These are phyloP conservation scores for Drosophila prostipennis DNA, from an alignment of 2,888 invertebrate genomes.

Conservation along the genomic window DNA sequence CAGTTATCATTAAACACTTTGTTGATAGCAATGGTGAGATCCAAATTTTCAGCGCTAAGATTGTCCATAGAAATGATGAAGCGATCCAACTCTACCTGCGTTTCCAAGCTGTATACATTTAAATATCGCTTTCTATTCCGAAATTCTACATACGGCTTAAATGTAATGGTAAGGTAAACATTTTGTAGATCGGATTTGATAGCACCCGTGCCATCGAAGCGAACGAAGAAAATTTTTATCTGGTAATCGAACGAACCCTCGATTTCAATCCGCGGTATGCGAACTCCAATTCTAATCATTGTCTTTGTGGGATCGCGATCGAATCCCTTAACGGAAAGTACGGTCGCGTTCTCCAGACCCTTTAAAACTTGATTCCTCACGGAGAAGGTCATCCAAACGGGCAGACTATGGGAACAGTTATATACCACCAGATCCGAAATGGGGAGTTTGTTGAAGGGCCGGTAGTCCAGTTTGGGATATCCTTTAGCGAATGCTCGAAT, in stretches of 20 bases:
- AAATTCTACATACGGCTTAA: conserved; percentile 30
- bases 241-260: conserved; percentile 31
- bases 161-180: conserved; percentile 10
- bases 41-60: conserved; percentile 28
- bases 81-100: conserved; percentile 13
- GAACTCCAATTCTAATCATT: conserved; percentile 14
- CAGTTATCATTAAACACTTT: conserved; percentile 41
- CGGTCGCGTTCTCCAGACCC: conserved; percentile 43
- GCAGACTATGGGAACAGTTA: conserved; percentile 4
- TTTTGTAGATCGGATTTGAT: conserved; percentile 32
- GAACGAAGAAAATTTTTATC: conserved; percentile 15
- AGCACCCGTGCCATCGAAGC: conserved; percentile 23
- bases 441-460: conserved; percentile 15
- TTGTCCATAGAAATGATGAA: conserved; percentile 17
- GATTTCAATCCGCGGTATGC: conserved; percentile 19
- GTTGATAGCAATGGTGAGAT: conserved; percentile 30
- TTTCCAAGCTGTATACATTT: conserved; percentile 19
- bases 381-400: conserved; percentile 15
- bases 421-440: conserved; percentile 22
- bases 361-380: conserved; percentile 11
- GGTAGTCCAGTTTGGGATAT: conserved; percentile 11
- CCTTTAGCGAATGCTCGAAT: conserved; percentile 39
- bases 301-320: conserved; percentile 33
- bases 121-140: conserved; percentile 35
- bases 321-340: conserved; percentile 39